Evolutionary conservation across 1,140 invertebrate species (phyloP), one percentile per base, ranked within the genome.

Genomic region (Limonius californicus): DNA sequence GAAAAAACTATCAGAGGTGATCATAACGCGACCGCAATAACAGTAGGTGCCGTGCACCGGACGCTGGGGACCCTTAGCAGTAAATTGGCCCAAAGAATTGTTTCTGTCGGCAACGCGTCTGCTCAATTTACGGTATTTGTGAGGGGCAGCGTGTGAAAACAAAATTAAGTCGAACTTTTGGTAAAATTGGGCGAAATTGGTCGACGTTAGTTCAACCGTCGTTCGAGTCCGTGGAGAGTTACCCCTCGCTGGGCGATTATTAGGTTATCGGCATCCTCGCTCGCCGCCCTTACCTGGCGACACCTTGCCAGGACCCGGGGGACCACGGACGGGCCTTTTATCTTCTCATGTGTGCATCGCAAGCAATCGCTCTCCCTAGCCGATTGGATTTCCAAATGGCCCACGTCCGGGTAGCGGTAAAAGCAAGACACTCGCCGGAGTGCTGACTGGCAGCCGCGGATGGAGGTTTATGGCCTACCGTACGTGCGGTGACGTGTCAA

Each of bases 131-230:
- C 66, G 63, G 59, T 54, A 64, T 50, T 69, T 65, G 65, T 60
- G 56, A 66, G 61, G 64, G 64, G 60, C 56, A 64, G 63, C 74
- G 79, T 76, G 79, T 76, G 79, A 81, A 81, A 81, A 81, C 80
- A 79, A 81, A 82, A 81, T 80, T 80, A 82, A 80, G 78, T 76
- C 76, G 75, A 79, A 82, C 78, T 80, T 79, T 80, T 72, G 78
- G 77, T 78, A 71, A 81, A 81, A 81, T 81, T 81, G 78, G 76
- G 79, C 78, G 77, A 77, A 81, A 81, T 80, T 80, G 79, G 77
- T 73, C 77, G 72, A 71, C 61, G 69, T 57, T 57, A 69, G 62
- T 68, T 59, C 70, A 70, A 65, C 69, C 68, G 60, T 60, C 54
- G 54, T 57, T 56, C 18, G 1, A 12, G 65, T 57, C 65, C 59